phyloP scores from a whole-genome alignment of 2,113 vertebrate species.

The Hiodon tergisus region DNA sequence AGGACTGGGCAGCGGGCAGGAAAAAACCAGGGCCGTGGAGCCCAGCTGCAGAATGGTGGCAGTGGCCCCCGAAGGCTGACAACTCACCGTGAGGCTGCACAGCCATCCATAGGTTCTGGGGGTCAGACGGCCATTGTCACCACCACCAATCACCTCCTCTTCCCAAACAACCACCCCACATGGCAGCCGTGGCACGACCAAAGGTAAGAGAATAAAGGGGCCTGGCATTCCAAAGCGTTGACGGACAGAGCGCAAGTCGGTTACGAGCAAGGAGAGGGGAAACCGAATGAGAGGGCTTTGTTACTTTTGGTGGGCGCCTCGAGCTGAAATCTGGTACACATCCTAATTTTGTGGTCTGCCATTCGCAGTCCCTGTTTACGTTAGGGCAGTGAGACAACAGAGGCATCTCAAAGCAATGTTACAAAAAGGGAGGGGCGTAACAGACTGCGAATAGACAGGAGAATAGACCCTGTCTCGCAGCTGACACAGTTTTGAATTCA shows the following conservation, averaged over 20 bases:
- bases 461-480: no score
- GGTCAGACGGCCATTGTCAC: constrained; percentile 58
- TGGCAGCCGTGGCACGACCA: constrained; percentile 33
- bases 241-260: constrained; percentile 21
- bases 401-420: not conserved
- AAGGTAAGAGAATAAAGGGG: constrained; percentile 24
- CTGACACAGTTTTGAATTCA: no score
- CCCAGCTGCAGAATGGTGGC: constrained; percentile 39
- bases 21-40: constrained; percentile 42
- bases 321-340: constrained; percentile 7
- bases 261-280: not conserved
- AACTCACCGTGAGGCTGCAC: constrained; percentile 48
- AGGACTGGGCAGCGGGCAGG: no score
- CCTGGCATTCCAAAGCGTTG: not conserved
- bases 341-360: constrained; percentile 1
- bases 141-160: constrained; percentile 46
- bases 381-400: not conserved
- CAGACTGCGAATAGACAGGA: no score
- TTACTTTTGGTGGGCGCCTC: constrained; percentile 8
- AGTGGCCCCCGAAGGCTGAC: constrained; percentile 49
- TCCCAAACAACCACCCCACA: constrained; percentile 49
- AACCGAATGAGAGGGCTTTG: constrained; percentile 9
- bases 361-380: constrained; percentile 6
- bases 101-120: constrained; percentile 54
- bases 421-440: not conserved